A percentile compares a stretch with the other conserved stretches of the same genome.
phyloP scores from a whole-genome alignment of 2,888 invertebrate species.

The Drosophila testacea region DNA sequence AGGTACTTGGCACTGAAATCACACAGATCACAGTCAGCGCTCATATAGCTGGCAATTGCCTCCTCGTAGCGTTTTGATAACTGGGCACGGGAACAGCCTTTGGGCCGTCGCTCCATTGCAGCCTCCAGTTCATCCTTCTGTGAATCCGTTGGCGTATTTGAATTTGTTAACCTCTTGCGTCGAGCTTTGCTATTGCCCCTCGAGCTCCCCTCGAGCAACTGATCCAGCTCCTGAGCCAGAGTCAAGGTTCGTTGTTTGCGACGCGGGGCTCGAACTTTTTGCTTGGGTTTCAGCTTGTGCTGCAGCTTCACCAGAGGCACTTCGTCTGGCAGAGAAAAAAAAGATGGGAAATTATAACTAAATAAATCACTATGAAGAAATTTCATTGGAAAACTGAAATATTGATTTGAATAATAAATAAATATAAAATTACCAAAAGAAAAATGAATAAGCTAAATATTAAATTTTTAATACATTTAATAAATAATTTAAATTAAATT shows the following conservation, averaged over 20 bases:
- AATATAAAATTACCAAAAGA: too few species aligned
- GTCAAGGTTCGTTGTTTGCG: conserved; percentile 27
- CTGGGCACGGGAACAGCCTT: conserved; percentile 71
- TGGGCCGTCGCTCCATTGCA: conserved; percentile 65
- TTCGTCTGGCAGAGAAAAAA: conserved; percentile 51
- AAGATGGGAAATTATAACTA: background rate
- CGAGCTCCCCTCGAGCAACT: conserved; percentile 43
- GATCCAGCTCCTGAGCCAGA: conserved; percentile 56
- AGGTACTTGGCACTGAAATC: conserved; percentile 68
- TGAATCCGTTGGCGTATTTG: conserved; percentile 10
- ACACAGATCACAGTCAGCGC: conserved; percentile 79
- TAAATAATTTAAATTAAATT: too few species aligned
- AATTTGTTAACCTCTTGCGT: conserved; percentile 27
- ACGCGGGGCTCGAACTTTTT: conserved; percentile 29
- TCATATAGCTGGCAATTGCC: conserved; percentile 74
- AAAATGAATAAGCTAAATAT: too few species aligned
- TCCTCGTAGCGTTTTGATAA: conserved; percentile 70
- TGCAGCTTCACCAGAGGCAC: conserved; percentile 63
- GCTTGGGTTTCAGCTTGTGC: conserved; percentile 59
- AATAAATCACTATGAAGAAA: too few species aligned
- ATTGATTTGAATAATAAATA: too few species aligned
- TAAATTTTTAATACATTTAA: too few species aligned
- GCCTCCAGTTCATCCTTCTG: conserved; percentile 58
- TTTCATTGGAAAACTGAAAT: too few species aligned
- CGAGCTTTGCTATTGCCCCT: conserved; percentile 23